These are phyloP conservation scores for Temnothorax longispinosus DNA, from an alignment of 1,140 invertebrate species.

Conservation along the genomic window DNA sequence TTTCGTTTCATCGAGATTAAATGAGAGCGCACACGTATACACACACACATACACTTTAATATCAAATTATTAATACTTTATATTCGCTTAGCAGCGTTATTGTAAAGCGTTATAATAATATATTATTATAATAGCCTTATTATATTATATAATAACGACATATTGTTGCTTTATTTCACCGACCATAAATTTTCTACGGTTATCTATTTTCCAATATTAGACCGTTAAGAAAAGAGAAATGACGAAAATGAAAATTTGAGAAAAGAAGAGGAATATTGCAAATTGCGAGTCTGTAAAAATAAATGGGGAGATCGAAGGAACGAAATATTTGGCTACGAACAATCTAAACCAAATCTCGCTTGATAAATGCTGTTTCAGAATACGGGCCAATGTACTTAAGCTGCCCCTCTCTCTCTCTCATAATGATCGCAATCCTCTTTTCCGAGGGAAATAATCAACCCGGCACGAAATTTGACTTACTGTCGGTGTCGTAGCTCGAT, in stretches of 20 bases:
- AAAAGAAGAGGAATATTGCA: background rate
- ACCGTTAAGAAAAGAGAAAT: background rate
- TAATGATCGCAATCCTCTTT: background rate
- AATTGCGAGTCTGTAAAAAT: too few species aligned
- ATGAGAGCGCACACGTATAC: background rate
- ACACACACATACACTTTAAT: background rate
- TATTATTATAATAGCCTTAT: conserved; percentile 4
- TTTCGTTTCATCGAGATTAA: conserved; percentile 30
- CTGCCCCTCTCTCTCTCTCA: background rate
- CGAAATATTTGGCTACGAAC: background rate
- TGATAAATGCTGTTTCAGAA: background rate
- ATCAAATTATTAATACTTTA: conserved; percentile 7
- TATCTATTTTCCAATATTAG: background rate
- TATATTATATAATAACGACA: background rate
- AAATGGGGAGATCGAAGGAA: background rate
- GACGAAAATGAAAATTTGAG: background rate
- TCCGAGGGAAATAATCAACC: background rate
- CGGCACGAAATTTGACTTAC: conserved; percentile 80
- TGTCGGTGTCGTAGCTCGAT: conserved; percentile 86
- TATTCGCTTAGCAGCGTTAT: background rate
- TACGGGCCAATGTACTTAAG: background rate
- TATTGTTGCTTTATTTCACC: background rate
- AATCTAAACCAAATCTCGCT: background rate
- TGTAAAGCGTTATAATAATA: conserved; percentile 4
- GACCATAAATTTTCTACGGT: background rate